phyloP scores from a whole-genome alignment of 2,888 invertebrate species.

The Lissonota sp. region DNA sequence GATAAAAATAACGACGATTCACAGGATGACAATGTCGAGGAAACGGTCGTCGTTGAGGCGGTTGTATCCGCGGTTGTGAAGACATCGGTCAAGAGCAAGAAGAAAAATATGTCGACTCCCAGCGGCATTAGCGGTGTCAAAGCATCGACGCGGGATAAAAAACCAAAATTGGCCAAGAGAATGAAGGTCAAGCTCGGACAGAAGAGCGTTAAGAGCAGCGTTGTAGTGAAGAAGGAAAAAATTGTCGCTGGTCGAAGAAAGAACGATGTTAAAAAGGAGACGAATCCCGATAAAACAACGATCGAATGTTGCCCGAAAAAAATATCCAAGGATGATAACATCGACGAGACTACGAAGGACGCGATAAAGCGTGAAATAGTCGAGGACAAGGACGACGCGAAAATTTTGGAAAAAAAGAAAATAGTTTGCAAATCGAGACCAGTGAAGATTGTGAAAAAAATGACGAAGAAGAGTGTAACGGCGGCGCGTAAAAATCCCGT shows the following conservation, averaged over 20 bases:
- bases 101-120: conserved; percentile 69
- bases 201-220: conserved; percentile 74
- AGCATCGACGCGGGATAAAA: conserved; percentile 74
- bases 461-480: conserved; percentile 63
- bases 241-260: conserved; percentile 74
- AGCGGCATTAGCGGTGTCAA: conserved; percentile 67
- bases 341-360: conserved; percentile 58
- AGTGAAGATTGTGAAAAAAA: conserved; percentile 71
- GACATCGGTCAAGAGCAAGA: conserved; percentile 70
- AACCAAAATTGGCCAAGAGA: conserved; percentile 78
- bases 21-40: conserved; percentile 42
- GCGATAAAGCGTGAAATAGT: conserved; percentile 78
- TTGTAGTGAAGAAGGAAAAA: conserved; percentile 77
- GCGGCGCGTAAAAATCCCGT: conserved; percentile 69
- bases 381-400: conserved; percentile 73
- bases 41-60: background rate
- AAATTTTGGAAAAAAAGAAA: conserved; percentile 59
- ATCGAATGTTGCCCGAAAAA: conserved; percentile 62
- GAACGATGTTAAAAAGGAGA: conserved; percentile 71
- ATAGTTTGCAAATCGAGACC: conserved; percentile 47
- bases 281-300: conserved; percentile 68
- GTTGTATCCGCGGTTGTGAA: background rate
- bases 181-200: conserved; percentile 77
- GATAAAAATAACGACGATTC: conserved; percentile 63
- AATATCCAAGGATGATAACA: conserved; percentile 66